Evolutionary conservation across 2,888 invertebrate genomes (phyloP), one percentile per base, ranked within the genome.

Genomic region (Neoascia interrupta): DNA sequence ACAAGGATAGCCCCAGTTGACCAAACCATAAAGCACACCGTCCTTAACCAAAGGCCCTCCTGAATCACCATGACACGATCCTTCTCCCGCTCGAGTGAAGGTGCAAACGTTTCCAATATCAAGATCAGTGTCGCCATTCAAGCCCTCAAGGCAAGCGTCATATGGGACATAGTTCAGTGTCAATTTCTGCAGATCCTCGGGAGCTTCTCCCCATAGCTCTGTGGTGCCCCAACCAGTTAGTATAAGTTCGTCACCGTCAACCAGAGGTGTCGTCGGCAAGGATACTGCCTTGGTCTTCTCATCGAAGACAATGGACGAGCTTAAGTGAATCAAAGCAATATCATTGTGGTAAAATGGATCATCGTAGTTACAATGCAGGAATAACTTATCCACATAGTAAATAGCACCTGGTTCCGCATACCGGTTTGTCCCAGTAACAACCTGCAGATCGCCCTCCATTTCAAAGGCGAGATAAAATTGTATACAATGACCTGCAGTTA

Each of bases 181-280:
- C 58, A 92, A 83, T 64, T 89, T 89, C 89, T 92, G 92, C 68
- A 92, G 86, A 61, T 90, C 90, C 70, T 90, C 89, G 1, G 92
- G 92, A 0, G 89, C 85, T 0, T 88, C 89, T 0, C 91, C 91
- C 6, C 91, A 90, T 56, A 84, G 37, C 0, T 85, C 82, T 0
- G 86, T 90, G 3, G 90, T 90, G 0, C 93, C 93, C 93, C 93
- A 93, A 1, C 93, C 93, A 1, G 92, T 92, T 0, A 93, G 85
- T 3, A 91, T 84, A 11, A 92, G 81, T 0, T 89, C 85, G 36
- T 92, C 92, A 0, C 89, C 90, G 4, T 90, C 89, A 28, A 68
- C 73, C n/a, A 88, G 51, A 0, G 86, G 83, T 41, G 81, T 81
- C 26, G 82, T 81, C 3, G 82, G 83, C 47, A 93, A 85, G 56